Conservation (phyloP, 2,888 invertebrate genomes). For the Chrysina gloriosa region DNA sequence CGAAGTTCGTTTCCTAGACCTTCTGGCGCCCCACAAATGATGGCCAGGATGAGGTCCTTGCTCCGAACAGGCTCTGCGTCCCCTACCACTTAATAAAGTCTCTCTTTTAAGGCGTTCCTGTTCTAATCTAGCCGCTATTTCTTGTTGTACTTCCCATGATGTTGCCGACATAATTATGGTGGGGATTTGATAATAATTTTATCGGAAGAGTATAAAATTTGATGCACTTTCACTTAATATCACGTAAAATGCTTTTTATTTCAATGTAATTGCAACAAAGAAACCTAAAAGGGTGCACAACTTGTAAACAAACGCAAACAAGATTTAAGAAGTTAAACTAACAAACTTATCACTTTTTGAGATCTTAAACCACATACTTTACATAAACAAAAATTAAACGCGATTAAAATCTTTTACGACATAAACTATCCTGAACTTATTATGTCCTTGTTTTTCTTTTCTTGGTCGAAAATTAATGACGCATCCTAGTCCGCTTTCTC, state of each 20-base stretch:
- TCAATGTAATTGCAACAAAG: too few species aligned
- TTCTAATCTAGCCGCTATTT: constrained; percentile 59
- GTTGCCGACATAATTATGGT: constrained; percentile 52
- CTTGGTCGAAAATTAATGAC: background rate
- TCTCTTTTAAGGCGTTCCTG: constrained; percentile 64
- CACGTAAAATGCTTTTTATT: too few species aligned
- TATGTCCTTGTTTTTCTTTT: background rate
- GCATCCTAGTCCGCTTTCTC: background rate
- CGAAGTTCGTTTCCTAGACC: constrained; percentile 76
- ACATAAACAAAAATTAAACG: too few species aligned
- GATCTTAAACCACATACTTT: too few species aligned
- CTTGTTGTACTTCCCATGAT: constrained; percentile 61
- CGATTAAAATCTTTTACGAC: background rate
- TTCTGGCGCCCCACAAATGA: constrained; percentile 75
- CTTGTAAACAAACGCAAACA: too few species aligned
- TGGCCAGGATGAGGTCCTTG: constrained; percentile 77
- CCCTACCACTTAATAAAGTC: constrained; percentile 68
- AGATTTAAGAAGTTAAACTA: too few species aligned
- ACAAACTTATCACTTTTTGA: too few species aligned
- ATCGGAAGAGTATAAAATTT: too few species aligned
- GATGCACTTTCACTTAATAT: too few species aligned
- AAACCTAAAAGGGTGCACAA: too few species aligned
- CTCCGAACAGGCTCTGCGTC: constrained; percentile 75
- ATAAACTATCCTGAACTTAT: background rate
- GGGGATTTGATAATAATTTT: too few species aligned